Conservation (phyloP, 2,113 vertebrate species). For the Tyto alba region DNA sequence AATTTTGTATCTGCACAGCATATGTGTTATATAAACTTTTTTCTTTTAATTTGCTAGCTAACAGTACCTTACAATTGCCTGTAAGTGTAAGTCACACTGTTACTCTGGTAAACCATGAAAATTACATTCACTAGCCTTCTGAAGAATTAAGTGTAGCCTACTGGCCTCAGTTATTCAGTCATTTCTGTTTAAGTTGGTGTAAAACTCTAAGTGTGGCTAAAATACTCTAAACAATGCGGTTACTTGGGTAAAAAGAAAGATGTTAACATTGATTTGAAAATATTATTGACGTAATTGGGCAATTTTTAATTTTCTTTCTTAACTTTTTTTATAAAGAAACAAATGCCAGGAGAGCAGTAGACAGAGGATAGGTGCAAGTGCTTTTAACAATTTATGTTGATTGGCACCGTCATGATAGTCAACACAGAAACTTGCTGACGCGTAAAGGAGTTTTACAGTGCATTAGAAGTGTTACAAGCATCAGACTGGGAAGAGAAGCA, state of each 20-base stretch:
- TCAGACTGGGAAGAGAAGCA: slow-evolving; percentile 93
- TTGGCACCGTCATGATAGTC: slow-evolving; percentile 93
- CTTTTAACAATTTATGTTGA: slow-evolving; percentile 90
- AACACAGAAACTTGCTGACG: slow-evolving; percentile 90
- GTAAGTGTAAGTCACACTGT: background rate
- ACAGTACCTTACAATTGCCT: background rate
- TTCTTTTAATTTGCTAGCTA: background rate
- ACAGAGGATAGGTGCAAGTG: slow-evolving; percentile 82
- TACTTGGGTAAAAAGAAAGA: background rate
- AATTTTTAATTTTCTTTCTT: slow-evolving; percentile 49
- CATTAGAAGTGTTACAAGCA: slow-evolving; percentile 90
- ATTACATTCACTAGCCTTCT: background rate
- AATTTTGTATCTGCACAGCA: background rate
- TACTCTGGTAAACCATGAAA: background rate
- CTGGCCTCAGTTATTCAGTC: background rate
- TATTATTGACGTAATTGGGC: background rate
- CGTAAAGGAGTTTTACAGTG: slow-evolving; percentile 93
- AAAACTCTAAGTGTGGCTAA: background rate
- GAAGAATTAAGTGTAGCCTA: background rate
- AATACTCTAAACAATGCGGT: background rate
- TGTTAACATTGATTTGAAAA: background rate
- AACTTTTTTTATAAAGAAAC: slow-evolving; percentile 82
- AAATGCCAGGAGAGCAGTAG: slow-evolving; percentile 91
- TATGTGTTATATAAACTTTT: background rate
- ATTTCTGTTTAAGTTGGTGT: background rate